phyloP scores from a whole-genome alignment of 2,888 invertebrate genomes.

The Cylloceria caligata region DNA sequence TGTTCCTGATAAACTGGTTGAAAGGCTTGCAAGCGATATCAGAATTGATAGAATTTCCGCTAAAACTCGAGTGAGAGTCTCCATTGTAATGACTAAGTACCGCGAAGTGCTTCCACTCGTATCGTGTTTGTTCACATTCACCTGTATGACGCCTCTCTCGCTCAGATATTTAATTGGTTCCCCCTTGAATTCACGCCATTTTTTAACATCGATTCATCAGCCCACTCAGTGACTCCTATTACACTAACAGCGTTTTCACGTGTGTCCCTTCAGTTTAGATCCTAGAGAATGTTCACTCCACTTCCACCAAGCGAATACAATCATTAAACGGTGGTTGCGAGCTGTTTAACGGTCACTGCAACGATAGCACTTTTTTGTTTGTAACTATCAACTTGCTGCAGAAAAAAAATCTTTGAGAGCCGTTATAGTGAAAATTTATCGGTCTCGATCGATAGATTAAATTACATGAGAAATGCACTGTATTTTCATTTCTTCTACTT shows the following conservation, averaged over 20 bases:
- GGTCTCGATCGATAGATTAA: too few relatives aligned
- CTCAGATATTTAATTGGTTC: not conserved
- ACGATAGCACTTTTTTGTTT: too few relatives aligned
- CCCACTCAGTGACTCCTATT: not conserved
- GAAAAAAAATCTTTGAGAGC: too few relatives aligned
- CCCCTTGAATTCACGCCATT: not conserved
- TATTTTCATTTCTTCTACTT: too few relatives aligned
- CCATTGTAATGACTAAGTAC: constrained; percentile 9
- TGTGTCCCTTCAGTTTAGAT: not conserved
- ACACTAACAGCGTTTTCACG: not conserved
- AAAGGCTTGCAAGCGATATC: constrained; percentile 36
- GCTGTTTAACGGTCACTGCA: too few relatives aligned
- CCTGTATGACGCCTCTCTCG: not conserved
- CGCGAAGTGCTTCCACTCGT: constrained; percentile 43
- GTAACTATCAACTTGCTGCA: too few relatives aligned
- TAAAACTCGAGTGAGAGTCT: constrained; percentile 1
- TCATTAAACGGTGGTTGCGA: not conserved
- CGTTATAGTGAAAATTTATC: not conserved
- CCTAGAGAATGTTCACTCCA: not conserved
- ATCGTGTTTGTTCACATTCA: constrained; percentile 27
- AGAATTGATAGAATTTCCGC: constrained; percentile 21
- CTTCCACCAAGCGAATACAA: not conserved
- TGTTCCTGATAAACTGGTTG: constrained; percentile 41
- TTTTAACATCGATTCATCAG: not conserved
- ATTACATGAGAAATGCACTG: not conserved